Evolutionary conservation across 1,140 invertebrate genomes (phyloP).

Genomic region (Brachionus asplanchnoidis): DNA sequence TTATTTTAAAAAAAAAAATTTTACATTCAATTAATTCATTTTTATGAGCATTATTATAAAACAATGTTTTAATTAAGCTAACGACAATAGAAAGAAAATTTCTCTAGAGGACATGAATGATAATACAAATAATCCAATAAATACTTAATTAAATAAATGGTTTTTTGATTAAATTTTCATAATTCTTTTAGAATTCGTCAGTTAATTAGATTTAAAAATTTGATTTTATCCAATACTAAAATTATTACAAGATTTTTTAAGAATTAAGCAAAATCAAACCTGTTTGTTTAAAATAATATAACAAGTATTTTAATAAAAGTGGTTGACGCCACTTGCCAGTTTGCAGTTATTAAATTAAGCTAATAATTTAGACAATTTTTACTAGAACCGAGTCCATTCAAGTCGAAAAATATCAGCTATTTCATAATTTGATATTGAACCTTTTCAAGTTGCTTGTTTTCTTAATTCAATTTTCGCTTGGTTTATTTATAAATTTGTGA

Average conservation of each 20-base stretch:
- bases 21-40: neutral
- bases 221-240: too few species aligned
- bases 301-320: too few species aligned
- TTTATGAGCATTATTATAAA: neutral
- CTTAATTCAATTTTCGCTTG: slow-evolving; percentile 28
- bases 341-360: neutral
- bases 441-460: neutral
- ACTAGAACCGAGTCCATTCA: neutral
- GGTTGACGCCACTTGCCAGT: too few species aligned
- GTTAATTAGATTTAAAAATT: too few species aligned
- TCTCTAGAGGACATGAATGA: neutral
- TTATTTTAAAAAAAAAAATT: neutral
- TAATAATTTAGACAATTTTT: neutral
- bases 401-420: neutral
- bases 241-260: too few species aligned
- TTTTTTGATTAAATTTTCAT: neutral
- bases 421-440: neutral
- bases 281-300: too few species aligned
- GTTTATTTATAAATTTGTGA: slow-evolving; percentile 8
- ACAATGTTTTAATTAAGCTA: neutral
- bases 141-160: neutral
- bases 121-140: neutral
- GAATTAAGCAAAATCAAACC: too few species aligned
- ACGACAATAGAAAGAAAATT: neutral
- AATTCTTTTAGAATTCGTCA: too few species aligned